Conservation (phyloP, 2,888 invertebrate species). For the Dryobota labecula region DNA sequence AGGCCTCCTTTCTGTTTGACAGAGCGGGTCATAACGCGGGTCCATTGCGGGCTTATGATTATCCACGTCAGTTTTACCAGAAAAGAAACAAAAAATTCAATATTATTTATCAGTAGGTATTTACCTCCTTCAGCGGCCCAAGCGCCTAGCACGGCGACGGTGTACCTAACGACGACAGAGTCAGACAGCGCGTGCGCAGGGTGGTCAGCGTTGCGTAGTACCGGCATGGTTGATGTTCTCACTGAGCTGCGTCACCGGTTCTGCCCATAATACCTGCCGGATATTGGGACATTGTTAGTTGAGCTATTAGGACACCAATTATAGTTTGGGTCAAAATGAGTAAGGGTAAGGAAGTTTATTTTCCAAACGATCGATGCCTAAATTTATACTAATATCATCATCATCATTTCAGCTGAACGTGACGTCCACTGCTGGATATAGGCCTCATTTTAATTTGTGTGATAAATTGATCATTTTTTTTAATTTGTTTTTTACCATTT, state of each 20-base stretch:
- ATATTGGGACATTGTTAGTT: constrained; percentile 24
- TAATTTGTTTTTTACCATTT: too few species aligned
- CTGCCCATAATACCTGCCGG: constrained; percentile 78
- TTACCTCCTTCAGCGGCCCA: constrained; percentile 86
- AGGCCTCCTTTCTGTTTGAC: neutral
- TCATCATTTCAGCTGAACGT: too few species aligned
- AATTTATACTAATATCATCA: too few species aligned
- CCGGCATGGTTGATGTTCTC: constrained; percentile 77
- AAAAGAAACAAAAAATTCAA: too few species aligned
- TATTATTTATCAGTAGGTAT: neutral
- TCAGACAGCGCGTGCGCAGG: constrained; percentile 78
- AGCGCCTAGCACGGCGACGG: constrained; percentile 83
- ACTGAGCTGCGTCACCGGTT: constrained; percentile 66
- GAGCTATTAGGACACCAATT: neutral
- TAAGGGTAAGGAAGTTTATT: neutral
- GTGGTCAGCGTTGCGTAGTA: constrained; percentile 84
- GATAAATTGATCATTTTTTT: too few species aligned
- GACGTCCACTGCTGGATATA: too few species aligned
- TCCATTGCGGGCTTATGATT: neutral
- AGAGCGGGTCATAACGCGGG: neutral
- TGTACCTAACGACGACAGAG: constrained; percentile 79
- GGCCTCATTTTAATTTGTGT: too few species aligned
- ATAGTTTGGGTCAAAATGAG: neutral
- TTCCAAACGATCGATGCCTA: neutral
- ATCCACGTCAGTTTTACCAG: neutral